Evolutionary conservation across 2,113 vertebrate genomes (phyloP).

Genomic region (Cettia cetti): DNA sequence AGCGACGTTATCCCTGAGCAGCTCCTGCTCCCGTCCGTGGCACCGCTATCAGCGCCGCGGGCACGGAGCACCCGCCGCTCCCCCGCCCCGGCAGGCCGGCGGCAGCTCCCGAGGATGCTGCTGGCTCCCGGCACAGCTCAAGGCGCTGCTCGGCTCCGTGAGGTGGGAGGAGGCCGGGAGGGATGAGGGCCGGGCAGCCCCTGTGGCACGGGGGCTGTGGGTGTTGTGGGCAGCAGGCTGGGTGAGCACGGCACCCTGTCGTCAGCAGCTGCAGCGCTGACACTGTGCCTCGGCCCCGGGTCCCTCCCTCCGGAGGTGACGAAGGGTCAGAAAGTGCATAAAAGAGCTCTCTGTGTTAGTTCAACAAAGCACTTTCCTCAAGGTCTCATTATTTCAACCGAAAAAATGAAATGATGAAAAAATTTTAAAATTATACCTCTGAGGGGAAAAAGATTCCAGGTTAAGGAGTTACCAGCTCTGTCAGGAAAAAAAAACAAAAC

Average conservation of each 20-base stretch:
- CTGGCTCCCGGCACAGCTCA: not conserved
- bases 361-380: not conserved
- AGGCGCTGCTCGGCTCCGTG: rapidly evolving
- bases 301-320: not conserved
- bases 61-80: no score
- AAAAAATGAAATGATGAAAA: not conserved
- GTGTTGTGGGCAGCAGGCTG: not conserved
- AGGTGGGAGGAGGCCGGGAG: not conserved
- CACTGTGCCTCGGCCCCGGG: not conserved
- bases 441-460: not conserved
- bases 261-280: not conserved
- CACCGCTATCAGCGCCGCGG: rapidly evolving
- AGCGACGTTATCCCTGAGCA: rapidly evolving
- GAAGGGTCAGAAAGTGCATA: not conserved
- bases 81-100: not conserved
- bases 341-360: not conserved
- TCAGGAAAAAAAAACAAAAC: not conserved
- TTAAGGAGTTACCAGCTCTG: not conserved
- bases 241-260: not conserved
- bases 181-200: not conserved
- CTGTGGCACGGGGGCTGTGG: not conserved
- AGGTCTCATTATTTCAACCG: not conserved
- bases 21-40: rapidly evolving
- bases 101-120: not conserved
- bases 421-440: not conserved